A percentile compares a stretch with the other conserved stretches of the same genome.
phyloP scores from a whole-genome alignment of 2,113 vertebrate species.

The Notarius quadriscutis region DNA sequence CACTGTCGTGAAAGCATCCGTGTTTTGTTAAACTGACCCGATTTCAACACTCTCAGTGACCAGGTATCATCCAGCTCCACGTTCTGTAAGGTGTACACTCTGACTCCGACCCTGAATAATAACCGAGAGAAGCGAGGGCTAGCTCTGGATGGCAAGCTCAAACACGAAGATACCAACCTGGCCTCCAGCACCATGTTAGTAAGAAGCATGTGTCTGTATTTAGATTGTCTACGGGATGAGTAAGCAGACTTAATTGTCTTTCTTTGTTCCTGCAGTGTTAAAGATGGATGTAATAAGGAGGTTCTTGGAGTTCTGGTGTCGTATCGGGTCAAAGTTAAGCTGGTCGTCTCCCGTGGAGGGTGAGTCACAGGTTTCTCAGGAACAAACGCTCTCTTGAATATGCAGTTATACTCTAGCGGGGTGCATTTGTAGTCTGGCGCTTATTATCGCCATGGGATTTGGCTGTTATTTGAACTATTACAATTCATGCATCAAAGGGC shows the following conservation, averaged over 20 bases:
- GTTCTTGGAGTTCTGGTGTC: conserved; percentile 80
- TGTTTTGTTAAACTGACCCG: neutral
- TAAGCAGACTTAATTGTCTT: neutral
- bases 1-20: neutral
- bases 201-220: neutral
- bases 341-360: conserved; percentile 78
- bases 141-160: conserved; percentile 87
- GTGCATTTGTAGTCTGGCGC: conserved; percentile 25
- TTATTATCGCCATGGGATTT: neutral
- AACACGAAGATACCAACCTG: conserved; percentile 91
- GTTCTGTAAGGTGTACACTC: conserved; percentile 89
- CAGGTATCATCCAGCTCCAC: conserved; percentile 88
- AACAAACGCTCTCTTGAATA: conserved; percentile 9
- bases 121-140: conserved; percentile 89
- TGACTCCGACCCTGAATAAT: conserved; percentile 83
- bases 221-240: neutral
- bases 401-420: conserved; percentile 8
- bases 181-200: conserved; percentile 88
- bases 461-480: conserved; percentile 1
- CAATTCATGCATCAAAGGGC: conserved; percentile 11
- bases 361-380: conserved; percentile 57
- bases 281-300: conserved; percentile 79
- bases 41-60: conserved; percentile 69
- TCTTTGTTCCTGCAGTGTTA: conserved; percentile 65
- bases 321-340: conserved; percentile 80